These are phyloP conservation scores for Gobius niger DNA, from an alignment of 2,113 vertebrate species.

Conservation along the genomic window DNA sequence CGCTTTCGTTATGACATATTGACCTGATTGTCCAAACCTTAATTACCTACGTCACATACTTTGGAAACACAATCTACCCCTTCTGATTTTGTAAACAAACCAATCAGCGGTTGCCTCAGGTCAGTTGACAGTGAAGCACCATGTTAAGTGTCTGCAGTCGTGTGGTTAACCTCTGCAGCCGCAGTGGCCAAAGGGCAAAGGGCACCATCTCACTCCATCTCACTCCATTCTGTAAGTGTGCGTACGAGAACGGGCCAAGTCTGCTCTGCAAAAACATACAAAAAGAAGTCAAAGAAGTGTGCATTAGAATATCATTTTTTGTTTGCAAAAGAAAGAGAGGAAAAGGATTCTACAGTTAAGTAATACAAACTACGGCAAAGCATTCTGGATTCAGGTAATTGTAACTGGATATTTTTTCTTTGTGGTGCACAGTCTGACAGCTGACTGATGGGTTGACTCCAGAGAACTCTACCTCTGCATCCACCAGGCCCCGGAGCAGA, in stretches of 20 bases:
- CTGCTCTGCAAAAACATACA: no score
- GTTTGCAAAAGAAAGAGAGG: no score
- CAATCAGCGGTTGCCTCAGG: slow-evolving; percentile 1
- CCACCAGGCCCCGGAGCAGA: slow-evolving; percentile 25
- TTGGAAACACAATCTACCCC: not conserved
- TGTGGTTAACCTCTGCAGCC: slow-evolving; percentile 25
- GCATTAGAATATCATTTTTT: no score
- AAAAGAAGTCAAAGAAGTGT: no score
- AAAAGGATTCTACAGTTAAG: no score
- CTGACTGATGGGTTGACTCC: slow-evolving; percentile 51
- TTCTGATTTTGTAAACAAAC: not conserved
- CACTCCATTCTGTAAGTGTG: slow-evolving; percentile 10
- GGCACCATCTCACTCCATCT: not conserved
- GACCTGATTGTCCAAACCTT: not conserved
- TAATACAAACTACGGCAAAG: no score
- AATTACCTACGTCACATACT: not conserved
- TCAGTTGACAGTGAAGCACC: not conserved
- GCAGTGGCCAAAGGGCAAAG: slow-evolving; percentile 22
- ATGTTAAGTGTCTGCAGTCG: not conserved
- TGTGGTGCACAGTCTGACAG: slow-evolving; percentile 17
- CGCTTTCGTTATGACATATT: no score
- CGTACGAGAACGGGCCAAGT: not conserved
- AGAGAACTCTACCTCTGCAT: slow-evolving; percentile 31
- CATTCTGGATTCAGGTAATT: no score
- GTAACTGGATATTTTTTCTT: not conserved